Conservation (phyloP, 1,140 invertebrate species). For the Bombyx mori region DNA sequence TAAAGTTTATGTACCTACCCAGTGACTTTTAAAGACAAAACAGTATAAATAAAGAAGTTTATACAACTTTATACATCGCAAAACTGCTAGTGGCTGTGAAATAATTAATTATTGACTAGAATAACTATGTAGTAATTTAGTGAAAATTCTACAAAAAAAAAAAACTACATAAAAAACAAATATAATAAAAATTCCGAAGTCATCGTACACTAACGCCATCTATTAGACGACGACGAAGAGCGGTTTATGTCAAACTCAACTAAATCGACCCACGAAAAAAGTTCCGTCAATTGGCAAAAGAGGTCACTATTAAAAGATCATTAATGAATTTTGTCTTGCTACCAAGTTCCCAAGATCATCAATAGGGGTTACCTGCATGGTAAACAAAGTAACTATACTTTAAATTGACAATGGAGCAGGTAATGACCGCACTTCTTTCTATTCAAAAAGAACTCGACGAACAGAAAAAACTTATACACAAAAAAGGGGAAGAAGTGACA, state of each 20-base stretch:
- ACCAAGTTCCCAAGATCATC: not conserved
- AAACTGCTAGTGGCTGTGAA: no score
- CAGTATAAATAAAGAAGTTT: not conserved
- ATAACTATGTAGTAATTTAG: not conserved
- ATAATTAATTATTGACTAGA: no score
- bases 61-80: no score
- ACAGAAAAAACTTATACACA: not conserved
- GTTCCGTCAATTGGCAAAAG: not conserved
- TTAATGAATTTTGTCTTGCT: not conserved
- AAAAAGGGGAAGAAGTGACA: constrained; percentile 1
- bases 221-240: not conserved
- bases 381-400: not conserved
- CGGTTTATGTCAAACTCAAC: not conserved
- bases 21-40: not conserved
- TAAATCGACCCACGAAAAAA: not conserved
- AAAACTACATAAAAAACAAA: not conserved
- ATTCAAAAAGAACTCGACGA: constrained; percentile 5
- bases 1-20: not conserved
- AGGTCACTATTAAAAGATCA: not conserved
- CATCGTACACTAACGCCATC: not conserved
- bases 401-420: not conserved
- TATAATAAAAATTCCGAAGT: not conserved
- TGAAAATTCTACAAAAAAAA: not conserved
- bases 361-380: not conserved
- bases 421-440: not conserved